Conservation (phyloP, 2,113 vertebrate genomes). For the Phrynocephalus versicolor region DNA sequence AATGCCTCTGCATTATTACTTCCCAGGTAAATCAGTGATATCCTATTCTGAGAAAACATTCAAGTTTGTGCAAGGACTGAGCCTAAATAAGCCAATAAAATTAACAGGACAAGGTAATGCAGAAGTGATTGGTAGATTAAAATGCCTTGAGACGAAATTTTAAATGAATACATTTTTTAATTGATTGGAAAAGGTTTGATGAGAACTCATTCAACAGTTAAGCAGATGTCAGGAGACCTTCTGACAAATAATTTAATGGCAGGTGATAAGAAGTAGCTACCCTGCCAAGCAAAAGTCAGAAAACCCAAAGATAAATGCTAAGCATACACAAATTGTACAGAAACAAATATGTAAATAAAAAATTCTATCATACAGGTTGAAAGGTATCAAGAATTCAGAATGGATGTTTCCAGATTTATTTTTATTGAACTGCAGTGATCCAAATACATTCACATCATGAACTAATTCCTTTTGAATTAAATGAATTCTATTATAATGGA, state of each 20-base stretch:
- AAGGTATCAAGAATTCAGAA: conserved; percentile 33
- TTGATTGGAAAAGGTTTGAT: neutral
- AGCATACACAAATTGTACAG: neutral
- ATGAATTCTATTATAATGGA: conserved; percentile 80
- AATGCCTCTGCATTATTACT: neutral
- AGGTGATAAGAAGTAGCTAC: neutral
- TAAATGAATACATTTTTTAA: conserved; percentile 11
- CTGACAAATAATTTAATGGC: conserved; percentile 13
- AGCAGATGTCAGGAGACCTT: conserved; percentile 2
- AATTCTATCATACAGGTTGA: conserved; percentile 13
- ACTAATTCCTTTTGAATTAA: conserved; percentile 76
- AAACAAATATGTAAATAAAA: conserved; percentile 29
- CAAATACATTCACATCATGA: conserved; percentile 79
- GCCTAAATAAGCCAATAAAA: neutral
- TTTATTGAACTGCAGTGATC: conserved; percentile 55
- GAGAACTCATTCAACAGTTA: conserved; percentile 16
- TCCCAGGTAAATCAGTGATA: neutral
- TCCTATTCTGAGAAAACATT: neutral
- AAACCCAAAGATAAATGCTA: neutral
- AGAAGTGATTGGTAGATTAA: conserved; percentile 7
- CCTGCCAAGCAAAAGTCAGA: neutral
- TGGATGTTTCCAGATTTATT: conserved; percentile 37
- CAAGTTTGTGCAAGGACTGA: neutral
- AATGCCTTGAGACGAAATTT: neutral
- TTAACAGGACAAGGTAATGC: neutral